Base-by-base conservation (phyloP, 2,888 invertebrate genomes). In the Cantharis nigra region DNA sequence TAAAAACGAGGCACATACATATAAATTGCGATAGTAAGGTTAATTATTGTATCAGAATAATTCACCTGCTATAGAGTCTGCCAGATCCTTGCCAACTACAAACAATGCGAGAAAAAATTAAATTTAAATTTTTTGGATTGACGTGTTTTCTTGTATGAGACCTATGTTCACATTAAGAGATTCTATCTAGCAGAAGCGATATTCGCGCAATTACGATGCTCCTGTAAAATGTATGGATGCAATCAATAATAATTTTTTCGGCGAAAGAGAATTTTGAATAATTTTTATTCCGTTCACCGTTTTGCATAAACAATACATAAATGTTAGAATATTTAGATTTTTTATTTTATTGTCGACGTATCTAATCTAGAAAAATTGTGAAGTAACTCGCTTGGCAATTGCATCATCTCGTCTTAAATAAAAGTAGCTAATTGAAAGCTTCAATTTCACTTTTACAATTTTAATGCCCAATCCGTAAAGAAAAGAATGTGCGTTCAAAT, bases 321-420 rank as follows among this genome's bases (percentile, higher is more conserved):
- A 67, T 23, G 65, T n/a, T n/a, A 23, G 65, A 23, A 67, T 67
- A 67, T 67, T 49, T 67, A 67, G 65, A 67, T 67, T 67, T 67
- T 2, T 23, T 49, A 49, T 49, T n/a, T 49, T n/a, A 49, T n/a
- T 49, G 9, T 7, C 49, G 49, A 49, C n/a, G 7, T 49, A 49
- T 13, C 33, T 49, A n/a, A n/a, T 49, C n/a, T 49, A 49, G n/a
- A n/a, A 49, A 30, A 49, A 49, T 7, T 49, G n/a, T 49, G 49
- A 49, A 49, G 49, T 3, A 49, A 49, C n/a, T 49, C 2, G n/a
- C n/a, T 49, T 49, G 2, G 10, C n/a, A 49, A n/a, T 49, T 49
- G 49, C 49, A 49, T 49, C 49, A 49, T 49, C 49, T 49, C n/a
- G n/a, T 49, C 49, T 49, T 33, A 11, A 33, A 4, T 3, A 33